phyloP scores from a whole-genome alignment of 2,888 invertebrate genomes.

The Mesorhabditis belari region DNA sequence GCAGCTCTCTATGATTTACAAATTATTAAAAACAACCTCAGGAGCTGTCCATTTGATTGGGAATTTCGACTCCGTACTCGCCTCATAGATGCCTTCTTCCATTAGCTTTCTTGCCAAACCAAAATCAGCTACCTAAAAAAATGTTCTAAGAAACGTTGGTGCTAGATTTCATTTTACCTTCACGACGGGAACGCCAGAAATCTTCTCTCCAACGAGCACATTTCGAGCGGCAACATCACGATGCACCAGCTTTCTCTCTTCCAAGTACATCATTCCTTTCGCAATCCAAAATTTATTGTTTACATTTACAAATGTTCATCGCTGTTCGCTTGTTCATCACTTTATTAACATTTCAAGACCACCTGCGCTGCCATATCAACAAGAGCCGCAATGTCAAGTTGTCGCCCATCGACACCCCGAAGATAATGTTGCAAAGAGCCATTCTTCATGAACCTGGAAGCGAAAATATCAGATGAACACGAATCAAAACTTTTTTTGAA shows the following conservation, averaged over 20 bases:
- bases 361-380: conserved; percentile 90
- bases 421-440: conserved; percentile 70
- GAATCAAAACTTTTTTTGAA: background rate
- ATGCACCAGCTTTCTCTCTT: conserved; percentile 77
- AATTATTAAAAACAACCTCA: no score
- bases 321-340: conserved; percentile 2
- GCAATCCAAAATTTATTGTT: conserved; percentile 52
- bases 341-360: background rate
- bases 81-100: conserved; percentile 70
- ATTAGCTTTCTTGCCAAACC: conserved; percentile 93
- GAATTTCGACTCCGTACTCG: conserved; percentile 68
- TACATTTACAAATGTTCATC: background rate
- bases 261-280: conserved; percentile 56
- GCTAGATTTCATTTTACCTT: conserved; percentile 40
- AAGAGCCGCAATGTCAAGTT: conserved; percentile 80
- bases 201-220: conserved; percentile 62
- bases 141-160: background rate
- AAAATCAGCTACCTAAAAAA: conserved; percentile 79
- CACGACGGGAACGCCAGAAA: conserved; percentile 56
- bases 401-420: conserved; percentile 57
- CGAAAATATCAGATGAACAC: background rate
- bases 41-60: conserved; percentile 97
- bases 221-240: conserved; percentile 65
- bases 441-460: conserved; percentile 70
- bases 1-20: no score